Conservation (phyloP, 2,888 invertebrate species). For the Mythimna albipuncta region DNA sequence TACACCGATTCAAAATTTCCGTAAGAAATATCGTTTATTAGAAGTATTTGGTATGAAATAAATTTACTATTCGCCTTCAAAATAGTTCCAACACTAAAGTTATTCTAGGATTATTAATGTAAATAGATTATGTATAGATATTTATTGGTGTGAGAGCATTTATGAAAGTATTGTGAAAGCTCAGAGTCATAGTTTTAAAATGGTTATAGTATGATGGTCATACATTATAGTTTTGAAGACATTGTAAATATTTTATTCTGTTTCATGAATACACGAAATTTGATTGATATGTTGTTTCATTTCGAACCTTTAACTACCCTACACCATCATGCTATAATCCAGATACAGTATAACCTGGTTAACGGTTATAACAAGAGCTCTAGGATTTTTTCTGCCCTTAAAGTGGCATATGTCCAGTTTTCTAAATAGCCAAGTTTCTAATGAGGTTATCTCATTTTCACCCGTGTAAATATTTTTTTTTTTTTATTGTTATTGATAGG, state of each 20-base stretch:
- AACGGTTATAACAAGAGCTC: background rate
- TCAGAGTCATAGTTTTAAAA: slow-evolving; percentile 28
- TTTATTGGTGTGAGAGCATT: slow-evolving; percentile 38
- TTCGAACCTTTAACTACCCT: slow-evolving; percentile 73
- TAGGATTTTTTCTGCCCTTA: background rate
- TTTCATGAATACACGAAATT: slow-evolving; percentile 81
- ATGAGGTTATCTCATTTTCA: no score
- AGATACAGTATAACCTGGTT: background rate
- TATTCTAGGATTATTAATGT: slow-evolving; percentile 29
- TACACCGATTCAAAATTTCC: background rate
- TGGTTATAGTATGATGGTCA: slow-evolving; percentile 89
- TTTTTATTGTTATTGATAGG: no score
- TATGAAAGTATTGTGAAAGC: slow-evolving; percentile 49
- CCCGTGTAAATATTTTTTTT: no score
- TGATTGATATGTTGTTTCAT: slow-evolving; percentile 82
- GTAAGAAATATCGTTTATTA: background rate
- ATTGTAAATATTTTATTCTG: slow-evolving; percentile 74
- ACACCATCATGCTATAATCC: slow-evolving; percentile 87
- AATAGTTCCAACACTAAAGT: slow-evolving; percentile 1
- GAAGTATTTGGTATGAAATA: background rate
- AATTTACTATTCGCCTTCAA: background rate
- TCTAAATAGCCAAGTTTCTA: background rate
- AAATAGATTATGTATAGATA: slow-evolving; percentile 39
- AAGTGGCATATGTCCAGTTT: background rate
- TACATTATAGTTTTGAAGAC: slow-evolving; percentile 62